Base-by-base conservation (phyloP, 2,888 invertebrate genomes). In the Rhagonycha fulva region DNA sequence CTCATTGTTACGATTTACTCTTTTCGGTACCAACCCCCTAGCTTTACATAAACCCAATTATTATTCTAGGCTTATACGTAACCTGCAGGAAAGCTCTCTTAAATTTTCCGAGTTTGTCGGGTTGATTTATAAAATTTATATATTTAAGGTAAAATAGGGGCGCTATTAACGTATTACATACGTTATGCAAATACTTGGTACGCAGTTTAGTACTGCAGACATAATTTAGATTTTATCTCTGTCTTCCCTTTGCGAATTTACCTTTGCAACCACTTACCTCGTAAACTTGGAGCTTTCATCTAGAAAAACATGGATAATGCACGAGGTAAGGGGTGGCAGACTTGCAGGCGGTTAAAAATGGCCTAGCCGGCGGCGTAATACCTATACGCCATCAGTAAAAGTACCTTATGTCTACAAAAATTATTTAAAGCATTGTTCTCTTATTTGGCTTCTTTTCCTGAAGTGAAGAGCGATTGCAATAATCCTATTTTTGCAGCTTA, bases 401-500 rank as follows among this genome's bases (percentile, higher is more conserved):
- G 76, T 76, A 72, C 76, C 73, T 76, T 76, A 74, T 69, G 76
- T 73, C 74, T 71, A 71, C 62, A 66, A 76, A 63, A 63, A 74
- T 71, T 76, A 77, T 76, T 72, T 47, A 68, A 71, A 32, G 68
- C 70, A 74, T 76, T 71, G 72, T 70, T 71, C 69, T 63, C 69
- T 61, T 72, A 62, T 30, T 73, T 71, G 73, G 62, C 71, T 71
- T 72, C 71, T 75, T 70, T 74, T 72, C 73, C 67, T 74, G 68
- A 75, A 63, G 68, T 72, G 74, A 62, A 73, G 71, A 62, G 69
- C 76, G 79, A 76, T 76, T 76, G 75, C 80, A 74, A 77, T 82
- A 82, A 82, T 82, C 81, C 80, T 75, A 79, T 82, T 82, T 80
- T 82, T 82, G 76, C 81, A 80, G 80, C 78, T 80, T 80, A 80